Percentiles rank a stretch among this genome's conserved stretches.
These are phyloP conservation scores for Antheraea pernyi DNA, from an alignment of 1,140 invertebrate species.

Conservation along the genomic window DNA sequence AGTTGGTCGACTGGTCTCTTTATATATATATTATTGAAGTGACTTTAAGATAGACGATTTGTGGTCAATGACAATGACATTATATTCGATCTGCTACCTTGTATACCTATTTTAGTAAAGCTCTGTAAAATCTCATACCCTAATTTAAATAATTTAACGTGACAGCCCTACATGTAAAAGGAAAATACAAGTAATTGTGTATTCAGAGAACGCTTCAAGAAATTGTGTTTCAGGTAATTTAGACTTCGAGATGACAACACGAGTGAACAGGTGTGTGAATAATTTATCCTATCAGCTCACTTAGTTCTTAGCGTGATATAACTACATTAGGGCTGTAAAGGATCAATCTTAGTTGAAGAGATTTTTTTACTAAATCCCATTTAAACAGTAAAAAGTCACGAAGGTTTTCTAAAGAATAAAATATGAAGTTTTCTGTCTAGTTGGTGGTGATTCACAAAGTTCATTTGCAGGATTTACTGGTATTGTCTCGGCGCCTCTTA, in stretches of 20 bases:
- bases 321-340: no score
- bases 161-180: not conserved
- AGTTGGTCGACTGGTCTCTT: no score
- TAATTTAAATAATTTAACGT: not conserved
- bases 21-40: no score
- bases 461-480: not conserved
- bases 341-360: no score
- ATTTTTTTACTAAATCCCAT: no score
- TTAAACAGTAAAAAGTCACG: no score
- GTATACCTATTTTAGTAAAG: not conserved
- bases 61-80: no score
- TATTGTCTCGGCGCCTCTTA: not conserved
- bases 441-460: not conserved
- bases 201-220: not conserved
- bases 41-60: no score
- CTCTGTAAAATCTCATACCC: not conserved
- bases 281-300: not conserved
- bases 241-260: not conserved
- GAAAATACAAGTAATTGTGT: not conserved
- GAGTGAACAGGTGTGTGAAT: not conserved
- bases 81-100: no score
- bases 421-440: not conserved
- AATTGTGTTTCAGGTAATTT: constrained; percentile 5
- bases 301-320: no score
- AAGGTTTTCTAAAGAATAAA: not conserved